Percentiles rank a stretch among this genome's conserved stretches.
phyloP scores from a whole-genome alignment of 1,140 invertebrate species.

The Pissodes strobi region DNA sequence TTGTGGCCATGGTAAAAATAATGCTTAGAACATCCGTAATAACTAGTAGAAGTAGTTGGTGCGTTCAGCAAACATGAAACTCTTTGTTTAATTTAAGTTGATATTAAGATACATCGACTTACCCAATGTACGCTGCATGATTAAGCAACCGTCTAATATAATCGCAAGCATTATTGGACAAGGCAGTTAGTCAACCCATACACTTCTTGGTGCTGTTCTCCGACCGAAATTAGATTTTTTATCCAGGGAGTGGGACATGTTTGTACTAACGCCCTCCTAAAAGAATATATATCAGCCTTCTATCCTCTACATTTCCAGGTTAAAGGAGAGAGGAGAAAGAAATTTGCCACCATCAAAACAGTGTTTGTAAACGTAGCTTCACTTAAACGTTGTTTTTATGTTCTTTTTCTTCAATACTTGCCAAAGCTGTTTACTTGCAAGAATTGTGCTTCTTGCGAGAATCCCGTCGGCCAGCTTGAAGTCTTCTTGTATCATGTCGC shows the following conservation, averaged over 20 bases:
- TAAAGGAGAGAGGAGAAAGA: no score
- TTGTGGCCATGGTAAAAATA: no score
- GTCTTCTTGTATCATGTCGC: slow-evolving; percentile 75
- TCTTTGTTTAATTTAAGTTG: neutral
- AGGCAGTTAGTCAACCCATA: slow-evolving; percentile 79
- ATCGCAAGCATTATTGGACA: slow-evolving; percentile 75
- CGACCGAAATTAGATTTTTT: slow-evolving; percentile 87
- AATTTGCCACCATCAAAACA: neutral
- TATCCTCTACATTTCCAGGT: no score
- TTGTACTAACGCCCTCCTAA: slow-evolving; percentile 89
- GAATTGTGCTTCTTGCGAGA: slow-evolving; percentile 97
- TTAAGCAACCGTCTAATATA: slow-evolving; percentile 81
- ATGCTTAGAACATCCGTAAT: no score
- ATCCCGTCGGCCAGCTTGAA: slow-evolving; percentile 79
- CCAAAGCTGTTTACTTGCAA: slow-evolving; percentile 63
- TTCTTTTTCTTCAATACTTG: no score
- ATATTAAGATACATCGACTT: no score
- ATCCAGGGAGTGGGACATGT: slow-evolving; percentile 84
- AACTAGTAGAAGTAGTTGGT: no score
- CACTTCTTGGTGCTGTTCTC: slow-evolving; percentile 97
- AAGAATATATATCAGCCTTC: slow-evolving; percentile 43
- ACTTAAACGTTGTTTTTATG: no score
- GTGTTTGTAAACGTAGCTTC: neutral
- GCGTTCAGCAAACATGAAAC: no score
- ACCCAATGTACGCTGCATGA: slow-evolving; percentile 84